phyloP scores from a whole-genome alignment of 2,797 vertebrate species.

The Syngnathus acus region DNA sequence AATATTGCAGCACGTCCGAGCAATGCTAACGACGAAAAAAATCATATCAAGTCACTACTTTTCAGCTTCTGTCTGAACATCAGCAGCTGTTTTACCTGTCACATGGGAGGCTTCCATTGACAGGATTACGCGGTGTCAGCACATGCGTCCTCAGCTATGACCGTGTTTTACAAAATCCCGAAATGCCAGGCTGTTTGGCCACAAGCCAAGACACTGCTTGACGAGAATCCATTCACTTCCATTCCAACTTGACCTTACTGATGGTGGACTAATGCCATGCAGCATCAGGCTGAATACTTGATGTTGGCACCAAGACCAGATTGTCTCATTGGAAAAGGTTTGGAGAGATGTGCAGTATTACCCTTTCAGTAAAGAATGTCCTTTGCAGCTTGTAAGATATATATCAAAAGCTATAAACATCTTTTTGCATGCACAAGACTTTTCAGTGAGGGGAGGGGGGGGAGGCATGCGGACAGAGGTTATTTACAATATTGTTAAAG shows the following conservation, averaged over 20 bases:
- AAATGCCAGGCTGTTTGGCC: slow-evolving; percentile 37
- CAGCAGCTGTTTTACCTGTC: not conserved
- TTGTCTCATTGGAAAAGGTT: slow-evolving; percentile 35
- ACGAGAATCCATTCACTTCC: slow-evolving; percentile 29
- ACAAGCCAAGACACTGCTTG: slow-evolving; percentile 22
- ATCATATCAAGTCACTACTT: not conserved
- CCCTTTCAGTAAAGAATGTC: slow-evolving; percentile 79
- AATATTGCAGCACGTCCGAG: not conserved
- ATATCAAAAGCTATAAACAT: slow-evolving; percentile 63
- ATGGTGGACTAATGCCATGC: slow-evolving; percentile 38
- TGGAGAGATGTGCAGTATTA: slow-evolving; percentile 60
- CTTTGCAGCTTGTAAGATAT: slow-evolving; percentile 79
- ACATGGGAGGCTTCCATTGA: no score
- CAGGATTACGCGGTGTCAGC: slow-evolving; percentile 15
- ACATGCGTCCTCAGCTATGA: slow-evolving; percentile 40
- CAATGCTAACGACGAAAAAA: not conserved
- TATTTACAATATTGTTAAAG: slow-evolving; percentile 29
- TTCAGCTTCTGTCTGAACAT: not conserved
- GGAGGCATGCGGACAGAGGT: slow-evolving; percentile 26
- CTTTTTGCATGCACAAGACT: slow-evolving; percentile 35
- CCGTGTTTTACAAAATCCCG: slow-evolving; percentile 29
- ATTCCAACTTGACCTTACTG: slow-evolving; percentile 39
- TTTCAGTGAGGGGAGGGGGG: slow-evolving; percentile 8
- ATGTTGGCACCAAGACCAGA: slow-evolving; percentile 29
- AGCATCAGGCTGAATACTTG: slow-evolving; percentile 36